Base-by-base conservation (phyloP, 2,888 invertebrate species). In the Andrena trimmerana region DNA sequence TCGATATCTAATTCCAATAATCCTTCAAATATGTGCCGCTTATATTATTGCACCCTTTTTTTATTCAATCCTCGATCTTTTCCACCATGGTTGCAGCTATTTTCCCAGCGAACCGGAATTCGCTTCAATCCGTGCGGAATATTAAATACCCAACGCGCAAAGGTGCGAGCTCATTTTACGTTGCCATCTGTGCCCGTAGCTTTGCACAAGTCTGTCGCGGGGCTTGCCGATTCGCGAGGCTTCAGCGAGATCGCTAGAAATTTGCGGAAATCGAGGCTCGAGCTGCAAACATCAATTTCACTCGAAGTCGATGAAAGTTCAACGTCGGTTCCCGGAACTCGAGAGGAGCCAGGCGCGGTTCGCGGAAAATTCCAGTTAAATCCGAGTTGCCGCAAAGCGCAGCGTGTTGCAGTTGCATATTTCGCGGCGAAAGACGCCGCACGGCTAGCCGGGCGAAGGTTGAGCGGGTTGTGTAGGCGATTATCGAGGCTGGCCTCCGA, bases 1-100 rank as follows among this genome's bases (percentile, higher is more conserved):
- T 29, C 52, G 59, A 65, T 48, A 27, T 48, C 66, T 66, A 76
- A 76, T 76, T 48, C 42, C 63, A 48, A 71, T 50, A 63, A 60
- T 66, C n/a, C 70, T 50, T 36, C 70, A 70, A 82, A 75, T 71
- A 71, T 75, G 74, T 75, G 20, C 67, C 57, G 8, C 5, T 66
- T 48, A 57, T 75, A 70, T 81, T 59, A 59, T 68, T 62, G 2
- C 66, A 7, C n/a, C 2, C 1, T 13, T 54, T 7, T 31, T 50
- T n/a, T 24, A 42, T 8, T 33, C 31, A 2, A 1, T 2, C 10
- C 13, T 48, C 13, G 1, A 16, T 20, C 6, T 6, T 2, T 7
- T 2, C 36, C 0, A 31, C 3, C 33, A 10, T 1, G 4, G 13
- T 24, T 16, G 4, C 42, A 5, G 42, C 42, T 42, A 16, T 50